A percentile compares a stretch with the other conserved stretches of the same genome.
phyloP scores from a whole-genome alignment of 2,797 vertebrate species.

The Sebastes kiyomatsui region DNA sequence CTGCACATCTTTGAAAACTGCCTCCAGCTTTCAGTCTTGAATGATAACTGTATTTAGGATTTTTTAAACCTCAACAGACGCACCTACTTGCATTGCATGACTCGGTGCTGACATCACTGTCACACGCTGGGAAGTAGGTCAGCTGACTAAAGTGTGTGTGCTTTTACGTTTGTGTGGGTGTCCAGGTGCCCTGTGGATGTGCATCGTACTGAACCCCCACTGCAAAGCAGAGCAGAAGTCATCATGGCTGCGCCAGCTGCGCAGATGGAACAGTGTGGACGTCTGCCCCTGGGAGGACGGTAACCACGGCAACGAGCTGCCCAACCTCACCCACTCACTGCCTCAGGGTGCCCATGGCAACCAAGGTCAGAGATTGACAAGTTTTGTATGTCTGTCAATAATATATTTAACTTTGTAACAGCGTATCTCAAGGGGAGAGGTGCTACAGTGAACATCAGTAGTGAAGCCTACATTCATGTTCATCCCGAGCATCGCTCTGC shows the following conservation, averaged over 20 bases:
- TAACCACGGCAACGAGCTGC: slow-evolving; percentile 96
- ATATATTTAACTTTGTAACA: slow-evolving; percentile 16
- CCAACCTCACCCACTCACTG: slow-evolving; percentile 98
- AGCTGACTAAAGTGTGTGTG: slow-evolving; percentile 24
- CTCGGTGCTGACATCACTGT: slow-evolving; percentile 28
- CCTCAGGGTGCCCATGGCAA: slow-evolving; percentile 97
- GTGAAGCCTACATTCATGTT: background rate
- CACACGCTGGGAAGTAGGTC: slow-evolving; percentile 20
- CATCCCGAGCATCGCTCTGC: background rate
- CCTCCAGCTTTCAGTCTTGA: slow-evolving; percentile 46
- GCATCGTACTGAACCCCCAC: slow-evolving; percentile 96
- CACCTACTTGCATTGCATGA: slow-evolving; percentile 11
- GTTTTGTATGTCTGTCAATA: slow-evolving; percentile 49
- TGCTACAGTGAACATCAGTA: background rate
- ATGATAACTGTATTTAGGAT: slow-evolving; percentile 46
- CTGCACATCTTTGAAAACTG: slow-evolving; percentile 40
- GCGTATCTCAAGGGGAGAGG: slow-evolving; percentile 9
- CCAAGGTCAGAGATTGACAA: slow-evolving; percentile 89
- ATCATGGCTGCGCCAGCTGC: slow-evolving; percentile 96
- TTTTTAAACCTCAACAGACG: slow-evolving; percentile 30
- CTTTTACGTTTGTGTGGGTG: slow-evolving; percentile 16
- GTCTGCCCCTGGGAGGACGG: slow-evolving; percentile 99
- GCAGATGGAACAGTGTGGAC: slow-evolving; percentile 97
- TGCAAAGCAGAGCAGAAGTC: slow-evolving; percentile 96
- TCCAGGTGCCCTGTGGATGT: slow-evolving; percentile 95